Evolutionary conservation across 2,797 vertebrate genomes (phyloP).

Genomic region (Cetoscarus ocellatus): DNA sequence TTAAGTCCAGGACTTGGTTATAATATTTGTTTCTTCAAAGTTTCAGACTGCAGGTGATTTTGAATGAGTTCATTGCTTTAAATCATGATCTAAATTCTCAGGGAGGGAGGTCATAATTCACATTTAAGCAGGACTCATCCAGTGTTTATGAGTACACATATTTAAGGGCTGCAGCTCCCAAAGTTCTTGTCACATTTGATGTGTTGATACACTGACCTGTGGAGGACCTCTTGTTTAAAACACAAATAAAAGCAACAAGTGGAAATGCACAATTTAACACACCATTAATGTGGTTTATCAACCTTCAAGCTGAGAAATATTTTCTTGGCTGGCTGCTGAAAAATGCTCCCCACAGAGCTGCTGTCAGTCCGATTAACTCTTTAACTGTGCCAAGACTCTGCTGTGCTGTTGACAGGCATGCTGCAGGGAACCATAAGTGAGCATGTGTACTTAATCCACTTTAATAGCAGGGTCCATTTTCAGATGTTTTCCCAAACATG

Average conservation of each 20-base stretch:
- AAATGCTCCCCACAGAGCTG: slow-evolving; percentile 13
- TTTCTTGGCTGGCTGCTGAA: slow-evolving; percentile 11
- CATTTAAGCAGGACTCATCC: too few species aligned
- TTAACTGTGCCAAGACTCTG: slow-evolving; percentile 30
- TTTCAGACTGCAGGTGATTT: too few species aligned
- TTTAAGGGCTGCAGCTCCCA: not conserved
- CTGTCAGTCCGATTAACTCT: slow-evolving; percentile 29
- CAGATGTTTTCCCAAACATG: too few species aligned
- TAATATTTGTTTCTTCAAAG: too few species aligned
- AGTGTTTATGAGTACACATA: slow-evolving; percentile 5
- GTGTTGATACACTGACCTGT: not conserved
- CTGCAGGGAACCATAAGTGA: slow-evolving; percentile 10
- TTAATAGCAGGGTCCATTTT: not conserved
- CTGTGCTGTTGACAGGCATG: slow-evolving; percentile 28
- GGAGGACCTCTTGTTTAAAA: not conserved
- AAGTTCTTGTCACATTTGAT: not conserved
- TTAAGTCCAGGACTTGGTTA: too few species aligned
- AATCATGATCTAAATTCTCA: too few species aligned
- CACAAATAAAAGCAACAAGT: slow-evolving; percentile 8
- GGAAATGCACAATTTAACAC: slow-evolving; percentile 11
- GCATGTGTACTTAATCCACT: not conserved
- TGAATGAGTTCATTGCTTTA: too few species aligned
- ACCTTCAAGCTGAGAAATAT: not conserved
- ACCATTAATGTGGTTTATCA: slow-evolving; percentile 11
- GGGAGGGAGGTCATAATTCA: too few species aligned